These are phyloP conservation scores for Umimayanthus kanabou DNA, from an alignment of 92 coral and sea anemone species.

Conservation along the genomic window DNA sequence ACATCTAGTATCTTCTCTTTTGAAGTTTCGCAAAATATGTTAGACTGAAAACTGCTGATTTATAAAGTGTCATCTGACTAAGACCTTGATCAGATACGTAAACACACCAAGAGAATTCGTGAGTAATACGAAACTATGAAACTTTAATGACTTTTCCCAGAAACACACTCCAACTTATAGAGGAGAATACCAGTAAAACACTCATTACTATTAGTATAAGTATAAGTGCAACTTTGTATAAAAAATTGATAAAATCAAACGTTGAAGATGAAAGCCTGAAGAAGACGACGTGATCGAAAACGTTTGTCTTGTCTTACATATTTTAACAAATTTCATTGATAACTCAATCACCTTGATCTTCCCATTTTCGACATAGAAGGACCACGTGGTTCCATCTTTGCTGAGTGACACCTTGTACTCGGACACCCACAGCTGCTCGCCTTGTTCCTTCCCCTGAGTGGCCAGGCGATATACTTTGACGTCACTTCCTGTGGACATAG, in stretches of 20 bases:
- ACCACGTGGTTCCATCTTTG: slow-evolving; percentile 30
- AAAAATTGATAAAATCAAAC: too few species aligned
- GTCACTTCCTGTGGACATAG: not conserved
- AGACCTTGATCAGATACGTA: too few species aligned
- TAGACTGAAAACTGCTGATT: too few species aligned
- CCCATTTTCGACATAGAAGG: slow-evolving; percentile 18
- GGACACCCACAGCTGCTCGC: slow-evolving; percentile 32
- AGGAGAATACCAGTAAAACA: not conserved
- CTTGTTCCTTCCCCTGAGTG: slow-evolving; percentile 27
- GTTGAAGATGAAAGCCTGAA: too few species aligned
- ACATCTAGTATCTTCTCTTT: not conserved
- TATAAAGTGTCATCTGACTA: too few species aligned
- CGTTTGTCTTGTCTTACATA: too few species aligned
- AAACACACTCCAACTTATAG: not conserved
- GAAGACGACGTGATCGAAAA: too few species aligned
- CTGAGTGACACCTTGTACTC: slow-evolving; percentile 30
- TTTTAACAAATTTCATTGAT: not conserved
- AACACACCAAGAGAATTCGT: too few species aligned
- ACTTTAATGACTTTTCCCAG: too few species aligned
- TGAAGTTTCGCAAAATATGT: not conserved
- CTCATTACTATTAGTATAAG: too few species aligned
- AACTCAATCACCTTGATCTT: not conserved
- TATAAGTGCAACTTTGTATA: too few species aligned
- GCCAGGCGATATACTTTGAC: slow-evolving; percentile 17
- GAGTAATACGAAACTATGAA: too few species aligned